A percentile compares a stretch with the other conserved stretches of the same genome.
Evolutionary conservation across 2,797 vertebrate genomes (phyloP).

Genomic region (Bradypodion pumilum): DNA sequence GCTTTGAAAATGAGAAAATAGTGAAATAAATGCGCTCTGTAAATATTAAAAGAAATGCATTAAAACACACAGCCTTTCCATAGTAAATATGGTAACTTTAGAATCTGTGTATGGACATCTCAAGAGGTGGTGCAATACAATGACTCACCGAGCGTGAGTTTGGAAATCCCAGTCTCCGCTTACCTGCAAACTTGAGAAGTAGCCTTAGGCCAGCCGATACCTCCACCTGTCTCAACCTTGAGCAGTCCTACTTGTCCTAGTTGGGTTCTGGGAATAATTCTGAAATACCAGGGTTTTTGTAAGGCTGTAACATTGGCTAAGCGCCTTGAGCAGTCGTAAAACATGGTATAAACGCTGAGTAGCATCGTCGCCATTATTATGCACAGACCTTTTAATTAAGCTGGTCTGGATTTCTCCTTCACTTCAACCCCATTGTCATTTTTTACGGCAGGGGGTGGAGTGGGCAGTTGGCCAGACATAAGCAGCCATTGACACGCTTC

Average conservation of each 20-base stretch:
- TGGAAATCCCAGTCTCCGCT: constrained; percentile 17
- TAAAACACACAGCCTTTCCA: not conserved
- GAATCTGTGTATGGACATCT: not conserved
- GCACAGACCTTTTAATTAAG: not conserved
- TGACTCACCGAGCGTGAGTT: not conserved
- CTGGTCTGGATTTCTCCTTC: not conserved
- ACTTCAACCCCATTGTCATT: not conserved
- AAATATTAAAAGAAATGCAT: not conserved
- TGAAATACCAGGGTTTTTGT: not conserved
- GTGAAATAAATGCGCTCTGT: not conserved
- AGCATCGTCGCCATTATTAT: not conserved
- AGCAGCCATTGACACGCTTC: not conserved
- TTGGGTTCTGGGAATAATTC: not conserved
- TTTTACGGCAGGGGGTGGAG: not conserved
- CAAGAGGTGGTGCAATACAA: not conserved
- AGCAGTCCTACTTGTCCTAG: not conserved
- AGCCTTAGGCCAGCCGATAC: not conserved
- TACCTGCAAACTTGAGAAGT: not conserved
- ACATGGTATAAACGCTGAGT: not conserved
- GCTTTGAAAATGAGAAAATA: not conserved
- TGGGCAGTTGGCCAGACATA: not conserved
- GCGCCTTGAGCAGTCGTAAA: not conserved
- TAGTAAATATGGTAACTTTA: not conserved
- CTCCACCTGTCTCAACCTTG: not conserved
- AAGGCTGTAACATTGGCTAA: not conserved